Evolutionary conservation across 2,888 invertebrate species (phyloP), one percentile per base, ranked within the genome.

Genomic region (Xiphydria camelus): DNA sequence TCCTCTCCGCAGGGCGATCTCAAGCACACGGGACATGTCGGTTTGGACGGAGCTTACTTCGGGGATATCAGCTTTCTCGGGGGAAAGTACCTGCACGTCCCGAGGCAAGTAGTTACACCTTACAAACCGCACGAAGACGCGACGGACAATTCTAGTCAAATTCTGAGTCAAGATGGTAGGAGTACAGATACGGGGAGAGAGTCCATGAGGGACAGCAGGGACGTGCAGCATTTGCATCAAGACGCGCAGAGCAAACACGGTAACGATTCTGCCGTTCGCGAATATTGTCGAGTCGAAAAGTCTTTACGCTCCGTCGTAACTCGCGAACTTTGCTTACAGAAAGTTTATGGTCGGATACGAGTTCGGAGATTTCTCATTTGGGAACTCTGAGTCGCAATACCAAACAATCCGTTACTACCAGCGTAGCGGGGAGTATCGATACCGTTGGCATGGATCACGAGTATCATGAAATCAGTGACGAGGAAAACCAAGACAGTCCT

Each of bases 1-100:
- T 95, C 96, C 35, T 88, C 91, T 48, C 98, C 99, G 0, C 95
- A 97, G 73, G 95, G 94, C 25, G 97, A 98, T 74, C 84, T 98
- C 14, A 92, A 95, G 66, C 99, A 99, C 73, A 98, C 95, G 0
- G 87, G 87, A 5, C 99, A 99, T 73, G 94, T 99, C 7, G 98
- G 98, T 0, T 81, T 95, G 31, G 98, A 99, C 75, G 98, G 98
- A 1, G 94, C 94, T 19, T 92, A 92, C 70, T 99, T 99, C 76
- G 98, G 98, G 2, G 95, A 99, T 75, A 86, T 99, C 31, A 83
- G 86, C 38, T 85, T 87, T 61, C 78, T 88, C 10, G 85, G 85
- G 2, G 84, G 85, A 47, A 82, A 88, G 80, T 86, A 86, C 72
- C 84, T 84, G 51, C 85, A 89, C 76, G 83, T 94, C 47, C 94